Conservation (phyloP, 2,888 invertebrate genomes). For the Rambutsinella grinnellia region DNA sequence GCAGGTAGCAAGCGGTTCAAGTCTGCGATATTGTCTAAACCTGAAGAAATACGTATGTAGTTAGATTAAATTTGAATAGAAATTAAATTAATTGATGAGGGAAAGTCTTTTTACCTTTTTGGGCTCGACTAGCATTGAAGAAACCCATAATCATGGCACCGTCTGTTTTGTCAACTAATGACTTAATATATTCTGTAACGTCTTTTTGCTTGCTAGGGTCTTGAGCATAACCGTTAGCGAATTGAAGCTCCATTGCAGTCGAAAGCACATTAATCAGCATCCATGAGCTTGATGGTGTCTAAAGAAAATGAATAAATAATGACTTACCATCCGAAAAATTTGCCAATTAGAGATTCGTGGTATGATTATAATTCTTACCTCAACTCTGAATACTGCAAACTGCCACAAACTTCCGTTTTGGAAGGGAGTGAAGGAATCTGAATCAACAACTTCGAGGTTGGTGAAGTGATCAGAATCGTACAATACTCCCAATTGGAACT, state of each 20-base stretch:
- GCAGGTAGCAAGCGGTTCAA: conserved; percentile 34
- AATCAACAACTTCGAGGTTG: conserved; percentile 52
- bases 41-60: conserved; percentile 12
- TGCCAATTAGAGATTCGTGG: not conserved
- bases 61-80: not conserved
- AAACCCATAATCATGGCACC: conserved; percentile 64
- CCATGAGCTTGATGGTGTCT: conserved; percentile 52
- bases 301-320: conserved; percentile 36
- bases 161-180: conserved; percentile 58
- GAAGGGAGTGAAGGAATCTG: conserved; percentile 60
- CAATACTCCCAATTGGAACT: conserved; percentile 60
- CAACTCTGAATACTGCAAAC: conserved; percentile 63
- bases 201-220: conserved; percentile 54
- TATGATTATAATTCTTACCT: conserved; percentile 43
- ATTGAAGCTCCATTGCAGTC: conserved; percentile 51
- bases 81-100: conserved; percentile 1
- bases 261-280: conserved; percentile 64
- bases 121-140: conserved; percentile 62
- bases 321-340: not conserved
- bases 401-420: conserved; percentile 66
- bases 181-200: conserved; percentile 56
- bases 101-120: conserved; percentile 57
- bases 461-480: conserved; percentile 61
- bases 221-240: conserved; percentile 61
- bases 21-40: conserved; percentile 42